phyloP scores from a whole-genome alignment of 2,888 invertebrate species.

The Villa cingulata region DNA sequence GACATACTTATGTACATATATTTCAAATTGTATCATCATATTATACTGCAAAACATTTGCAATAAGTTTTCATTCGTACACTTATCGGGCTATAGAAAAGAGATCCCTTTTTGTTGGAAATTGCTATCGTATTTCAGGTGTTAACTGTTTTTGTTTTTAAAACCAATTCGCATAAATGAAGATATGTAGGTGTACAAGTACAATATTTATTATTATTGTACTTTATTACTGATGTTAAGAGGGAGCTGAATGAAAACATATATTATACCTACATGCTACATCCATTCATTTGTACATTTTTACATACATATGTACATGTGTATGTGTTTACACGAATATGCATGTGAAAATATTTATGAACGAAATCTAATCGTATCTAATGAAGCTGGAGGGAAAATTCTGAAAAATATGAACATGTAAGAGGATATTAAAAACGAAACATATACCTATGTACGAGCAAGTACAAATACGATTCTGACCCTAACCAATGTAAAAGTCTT shows the following conservation, averaged over 20 bases:
- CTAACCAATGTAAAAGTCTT: background rate
- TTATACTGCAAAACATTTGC: background rate
- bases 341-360: too few species aligned
- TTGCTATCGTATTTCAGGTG: slow-evolving; percentile 15
- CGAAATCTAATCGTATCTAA: too few species aligned
- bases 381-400: too few species aligned
- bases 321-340: too few species aligned
- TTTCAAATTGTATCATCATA: background rate
- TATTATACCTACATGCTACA: background rate
- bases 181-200: slow-evolving; percentile 6
- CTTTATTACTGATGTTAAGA: slow-evolving; percentile 11
- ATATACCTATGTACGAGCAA: too few species aligned
- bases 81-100: background rate
- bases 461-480: background rate
- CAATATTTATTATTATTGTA: slow-evolving; percentile 13
- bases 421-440: background rate
- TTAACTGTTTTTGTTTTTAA: slow-evolving; percentile 15
- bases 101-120: slow-evolving; percentile 10
- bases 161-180: slow-evolving; percentile 14
- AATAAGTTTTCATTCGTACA: background rate
- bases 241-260: background rate
- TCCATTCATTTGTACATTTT: too few species aligned
- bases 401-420: too few species aligned
- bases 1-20: background rate
- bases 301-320: too few species aligned